These are phyloP conservation scores for Drosophila barbarae DNA, from an alignment of 2,888 invertebrate genomes.

Conservation along the genomic window DNA sequence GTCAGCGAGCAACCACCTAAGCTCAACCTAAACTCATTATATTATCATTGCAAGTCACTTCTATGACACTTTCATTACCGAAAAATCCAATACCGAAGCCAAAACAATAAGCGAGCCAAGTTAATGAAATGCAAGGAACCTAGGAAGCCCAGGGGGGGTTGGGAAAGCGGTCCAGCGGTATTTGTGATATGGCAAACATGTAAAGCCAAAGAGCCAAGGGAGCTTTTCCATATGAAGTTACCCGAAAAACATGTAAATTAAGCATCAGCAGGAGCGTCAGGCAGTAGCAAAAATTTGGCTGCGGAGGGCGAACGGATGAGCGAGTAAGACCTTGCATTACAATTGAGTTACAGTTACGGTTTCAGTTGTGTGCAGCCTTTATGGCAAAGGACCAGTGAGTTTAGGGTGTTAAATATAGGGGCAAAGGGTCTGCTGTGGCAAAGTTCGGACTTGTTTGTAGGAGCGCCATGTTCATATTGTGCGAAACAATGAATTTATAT, in stretches of 20 bases:
- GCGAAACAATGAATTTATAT: conserved; percentile 71
- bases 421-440: background rate
- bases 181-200: conserved; percentile 27
- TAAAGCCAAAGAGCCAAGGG: conserved; percentile 38
- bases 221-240: conserved; percentile 59
- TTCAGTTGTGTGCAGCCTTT: conserved; percentile 52
- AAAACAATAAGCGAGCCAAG: conserved; percentile 49
- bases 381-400: conserved; percentile 23
- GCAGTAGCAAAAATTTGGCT: background rate
- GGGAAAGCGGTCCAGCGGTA: conserved; percentile 7
- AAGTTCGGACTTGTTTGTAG: conserved; percentile 14
- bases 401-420: background rate
- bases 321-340: conserved; percentile 66
- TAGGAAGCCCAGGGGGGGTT: conserved; percentile 45
- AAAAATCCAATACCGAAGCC: conserved; percentile 10
- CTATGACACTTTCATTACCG: conserved; percentile 34
- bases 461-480: conserved; percentile 57
- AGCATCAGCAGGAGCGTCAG: conserved; percentile 18
- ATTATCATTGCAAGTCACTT: conserved; percentile 70
- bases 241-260: conserved; percentile 45
- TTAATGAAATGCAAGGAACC: conserved; percentile 71
- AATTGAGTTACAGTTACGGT: conserved; percentile 68
- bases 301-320: conserved; percentile 40
- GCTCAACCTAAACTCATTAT: conserved; percentile 61
- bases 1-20: conserved; percentile 47